These are phyloP conservation scores for Cynoglossus semilaevis DNA, from an alignment of 2,113 vertebrate genomes.

Conservation along the genomic window DNA sequence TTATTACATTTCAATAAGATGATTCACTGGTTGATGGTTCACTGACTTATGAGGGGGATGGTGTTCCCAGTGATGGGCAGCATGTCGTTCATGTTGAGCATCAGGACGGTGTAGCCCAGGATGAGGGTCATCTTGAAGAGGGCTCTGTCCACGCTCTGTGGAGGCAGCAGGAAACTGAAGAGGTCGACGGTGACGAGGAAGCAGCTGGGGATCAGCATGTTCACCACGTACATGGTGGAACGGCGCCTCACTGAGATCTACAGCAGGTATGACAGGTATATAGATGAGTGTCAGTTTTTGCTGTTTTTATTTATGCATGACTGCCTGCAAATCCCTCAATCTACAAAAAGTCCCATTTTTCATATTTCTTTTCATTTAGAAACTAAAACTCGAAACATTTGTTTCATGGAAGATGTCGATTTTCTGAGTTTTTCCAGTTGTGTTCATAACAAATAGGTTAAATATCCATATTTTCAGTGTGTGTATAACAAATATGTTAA, in stretches of 20 bases:
- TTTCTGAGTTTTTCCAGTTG: too few species aligned
- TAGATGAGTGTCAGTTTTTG: too few species aligned
- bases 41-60: conserved; percentile 71
- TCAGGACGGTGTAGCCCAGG: conserved; percentile 80
- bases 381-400: too few species aligned
- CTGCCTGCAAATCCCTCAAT: too few species aligned
- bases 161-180: conserved; percentile 78
- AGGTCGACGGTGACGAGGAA: conserved; percentile 75
- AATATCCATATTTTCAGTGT: too few species aligned
- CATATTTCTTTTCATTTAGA: too few species aligned
- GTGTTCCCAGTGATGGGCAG: conserved; percentile 71
- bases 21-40: not conserved
- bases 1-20: too few species aligned
- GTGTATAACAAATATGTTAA: too few species aligned
- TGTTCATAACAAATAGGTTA: too few species aligned
- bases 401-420: too few species aligned
- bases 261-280: not conserved
- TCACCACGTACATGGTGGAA: conserved; percentile 71
- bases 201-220: conserved; percentile 76
- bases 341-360: too few species aligned
- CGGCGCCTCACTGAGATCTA: conserved; percentile 60
- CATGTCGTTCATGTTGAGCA: conserved; percentile 78
- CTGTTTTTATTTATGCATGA: too few species aligned
- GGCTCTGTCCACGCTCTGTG: conserved; percentile 64
- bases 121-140: conserved; percentile 81